Base-by-base conservation (phyloP, 2,113 vertebrate species). In the Maccullochella peelii region DNA sequence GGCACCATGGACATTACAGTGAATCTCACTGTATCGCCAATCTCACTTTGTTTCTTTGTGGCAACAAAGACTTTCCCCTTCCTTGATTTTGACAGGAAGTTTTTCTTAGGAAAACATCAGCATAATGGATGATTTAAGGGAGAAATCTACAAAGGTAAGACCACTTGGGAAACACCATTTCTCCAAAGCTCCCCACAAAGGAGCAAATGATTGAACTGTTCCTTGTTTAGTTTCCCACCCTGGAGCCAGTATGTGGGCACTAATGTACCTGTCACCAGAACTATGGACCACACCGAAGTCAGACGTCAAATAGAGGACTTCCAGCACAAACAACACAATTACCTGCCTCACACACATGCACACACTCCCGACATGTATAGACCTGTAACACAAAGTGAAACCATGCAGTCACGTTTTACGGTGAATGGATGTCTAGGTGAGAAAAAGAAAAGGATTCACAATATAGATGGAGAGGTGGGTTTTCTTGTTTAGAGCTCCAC, bases 191-290 rank as follows among this genome's bases (percentile, higher is more conserved):
- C 49, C 58, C 54, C 59, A 86, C 87, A 89, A 92, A 87, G 65
- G 49, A 55, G 5, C 23, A 14, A 23, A 59, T 83, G 85, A 91
- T 67, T 83, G 82, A 91, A 33, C 80, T 62, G 61, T 55, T 74
- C 27, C 25, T 66, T 81, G 62, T 89, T 92, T 91, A 25, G 79
- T 84, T 85, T 89, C 71, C 77, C 86, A 81, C 38, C 77, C 67
- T 42, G 74, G 33, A 88, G 80, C 80, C 44, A 61, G 40, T 18
- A 63, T 73, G 82, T 67, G 80, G 76, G 52, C 66, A 68, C 83
- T 86, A 83, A 92, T 88, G 82, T 85, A 84, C 71, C 84, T 88
- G 87, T 92, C 88, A 87, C 20, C 54, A 62, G 40, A 72, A 66
- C 85, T 65, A 42, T 61, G 76, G 89, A 90, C 85, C 77, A 86